These are phyloP conservation scores for Phlogophora meticulosa DNA, from an alignment of 2,888 invertebrate species.

Conservation along the genomic window DNA sequence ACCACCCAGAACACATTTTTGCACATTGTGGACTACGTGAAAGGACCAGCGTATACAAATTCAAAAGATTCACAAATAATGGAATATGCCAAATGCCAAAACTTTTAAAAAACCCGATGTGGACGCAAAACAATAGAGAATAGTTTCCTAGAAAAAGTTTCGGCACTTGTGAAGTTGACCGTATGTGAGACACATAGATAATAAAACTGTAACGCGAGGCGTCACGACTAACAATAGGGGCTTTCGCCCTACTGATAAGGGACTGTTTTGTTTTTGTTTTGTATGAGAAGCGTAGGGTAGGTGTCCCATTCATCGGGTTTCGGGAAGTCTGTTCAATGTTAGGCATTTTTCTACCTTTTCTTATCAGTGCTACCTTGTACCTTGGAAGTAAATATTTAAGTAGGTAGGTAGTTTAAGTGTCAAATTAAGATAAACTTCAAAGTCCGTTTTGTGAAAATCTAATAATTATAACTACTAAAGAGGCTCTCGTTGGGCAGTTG, in stretches of 20 bases:
- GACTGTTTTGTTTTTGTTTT: conserved; percentile 56
- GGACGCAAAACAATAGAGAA: conserved; percentile 39
- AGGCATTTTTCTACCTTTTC: conserved; percentile 32
- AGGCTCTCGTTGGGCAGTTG: too few species aligned
- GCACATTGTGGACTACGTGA: conserved; percentile 28
- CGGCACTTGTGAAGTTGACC: conserved; percentile 74
- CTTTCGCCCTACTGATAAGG: conserved; percentile 75
- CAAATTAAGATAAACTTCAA: background rate
- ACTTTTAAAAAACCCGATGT: conserved; percentile 17
- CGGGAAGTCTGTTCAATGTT: conserved; percentile 35
- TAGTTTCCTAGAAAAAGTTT: conserved; percentile 60
- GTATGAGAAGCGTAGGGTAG: conserved; percentile 22
- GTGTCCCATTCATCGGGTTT: conserved; percentile 46
- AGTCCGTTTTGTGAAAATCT: background rate
- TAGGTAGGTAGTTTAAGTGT: conserved; percentile 8
- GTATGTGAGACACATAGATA: conserved; percentile 79
- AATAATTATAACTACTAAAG: too few species aligned
- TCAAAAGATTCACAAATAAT: conserved; percentile 47
- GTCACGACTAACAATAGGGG: conserved; percentile 70
- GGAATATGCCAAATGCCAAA: conserved; percentile 49
- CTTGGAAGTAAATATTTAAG: conserved; percentile 1
- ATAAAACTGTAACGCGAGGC: conserved; percentile 62
- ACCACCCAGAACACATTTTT: conserved; percentile 20
- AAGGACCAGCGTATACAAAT: conserved; percentile 26
- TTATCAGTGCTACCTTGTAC: background rate